Conservation (phyloP, 2,888 invertebrate species). For the Dusona sp. region DNA sequence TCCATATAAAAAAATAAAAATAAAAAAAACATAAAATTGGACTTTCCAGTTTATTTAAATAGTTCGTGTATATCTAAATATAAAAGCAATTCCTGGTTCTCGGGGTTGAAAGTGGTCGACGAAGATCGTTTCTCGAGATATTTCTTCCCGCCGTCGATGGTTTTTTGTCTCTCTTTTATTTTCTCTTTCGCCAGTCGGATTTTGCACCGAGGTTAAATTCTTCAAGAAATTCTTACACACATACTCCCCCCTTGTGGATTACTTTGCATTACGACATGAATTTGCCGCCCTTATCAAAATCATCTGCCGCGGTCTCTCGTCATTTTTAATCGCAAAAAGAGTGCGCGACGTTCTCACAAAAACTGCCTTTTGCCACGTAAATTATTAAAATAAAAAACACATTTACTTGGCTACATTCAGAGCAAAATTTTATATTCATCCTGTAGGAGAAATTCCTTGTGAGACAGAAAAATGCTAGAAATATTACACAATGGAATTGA, state of each 20-base stretch:
- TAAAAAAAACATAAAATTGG: background rate
- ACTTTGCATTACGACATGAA: slow-evolving; percentile 43
- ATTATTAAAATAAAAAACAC: slow-evolving; percentile 17
- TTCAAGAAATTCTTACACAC: slow-evolving; percentile 27
- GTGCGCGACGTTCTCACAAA: background rate
- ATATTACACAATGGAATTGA: background rate
- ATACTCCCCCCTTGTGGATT: background rate
- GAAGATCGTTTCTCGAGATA: slow-evolving; percentile 43
- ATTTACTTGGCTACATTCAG: slow-evolving; percentile 32
- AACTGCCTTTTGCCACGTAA: background rate
- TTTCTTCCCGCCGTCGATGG: slow-evolving; percentile 32
- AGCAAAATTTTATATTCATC: slow-evolving; percentile 29
- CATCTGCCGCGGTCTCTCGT: slow-evolving; percentile 34
- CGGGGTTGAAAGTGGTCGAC: slow-evolving; percentile 34
- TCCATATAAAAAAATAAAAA: background rate
- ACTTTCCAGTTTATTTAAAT: slow-evolving; percentile 29
- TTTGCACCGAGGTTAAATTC: slow-evolving; percentile 46
- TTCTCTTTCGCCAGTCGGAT: background rate
- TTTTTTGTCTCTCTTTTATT: slow-evolving; percentile 13
- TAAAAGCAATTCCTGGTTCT: slow-evolving; percentile 51
- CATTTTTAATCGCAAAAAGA: slow-evolving; percentile 38
- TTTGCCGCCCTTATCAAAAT: slow-evolving; percentile 44
- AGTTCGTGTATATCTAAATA: slow-evolving; percentile 20
- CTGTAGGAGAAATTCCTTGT: slow-evolving; percentile 20
- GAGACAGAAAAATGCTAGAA: slow-evolving; percentile 36